Percentiles rank a stretch among this genome's conserved stretches.
phyloP scores from a whole-genome alignment of 1,140 invertebrate genomes.

The Achroia grisella region DNA sequence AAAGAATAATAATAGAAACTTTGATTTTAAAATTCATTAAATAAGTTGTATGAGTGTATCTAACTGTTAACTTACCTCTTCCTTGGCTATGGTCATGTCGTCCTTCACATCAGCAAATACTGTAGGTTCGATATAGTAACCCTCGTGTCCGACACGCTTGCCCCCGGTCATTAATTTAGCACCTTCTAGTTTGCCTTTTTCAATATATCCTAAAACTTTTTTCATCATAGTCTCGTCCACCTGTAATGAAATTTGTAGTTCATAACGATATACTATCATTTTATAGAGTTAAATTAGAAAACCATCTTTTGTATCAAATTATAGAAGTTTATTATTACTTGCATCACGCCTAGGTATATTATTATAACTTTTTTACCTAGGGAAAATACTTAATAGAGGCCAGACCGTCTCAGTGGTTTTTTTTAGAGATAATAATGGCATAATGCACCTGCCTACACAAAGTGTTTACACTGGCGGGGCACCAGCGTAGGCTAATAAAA shows the following conservation, averaged over 20 bases:
- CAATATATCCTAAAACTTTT: slow-evolving; percentile 78
- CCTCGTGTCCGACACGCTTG: slow-evolving; percentile 73
- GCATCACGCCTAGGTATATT: neutral
- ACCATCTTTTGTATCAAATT: too few species aligned
- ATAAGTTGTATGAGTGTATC: too few species aligned
- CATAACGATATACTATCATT: too few species aligned
- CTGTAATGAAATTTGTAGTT: slow-evolving; percentile 33
- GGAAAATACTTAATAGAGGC: too few species aligned
- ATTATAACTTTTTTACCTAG: neutral
- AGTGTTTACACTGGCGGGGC: too few species aligned
- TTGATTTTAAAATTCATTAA: too few species aligned
- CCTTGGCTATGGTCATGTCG: slow-evolving; percentile 8
- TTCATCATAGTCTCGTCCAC: slow-evolving; percentile 77
- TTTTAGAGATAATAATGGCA: too few species aligned
- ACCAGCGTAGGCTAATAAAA: too few species aligned
- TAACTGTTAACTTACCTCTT: slow-evolving; percentile 6
- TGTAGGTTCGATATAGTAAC: slow-evolving; percentile 54
- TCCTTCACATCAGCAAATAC: slow-evolving; percentile 8
- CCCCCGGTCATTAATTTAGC: slow-evolving; percentile 81
- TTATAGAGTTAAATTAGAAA: too few species aligned
- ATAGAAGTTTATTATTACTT: neutral
- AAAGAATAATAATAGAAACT: too few species aligned
- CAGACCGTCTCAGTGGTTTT: too few species aligned
- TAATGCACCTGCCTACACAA: too few species aligned
- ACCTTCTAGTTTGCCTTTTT: slow-evolving; percentile 80